phyloP scores from a whole-genome alignment of 2,888 invertebrate genomes.

The Carabus problematicus region DNA sequence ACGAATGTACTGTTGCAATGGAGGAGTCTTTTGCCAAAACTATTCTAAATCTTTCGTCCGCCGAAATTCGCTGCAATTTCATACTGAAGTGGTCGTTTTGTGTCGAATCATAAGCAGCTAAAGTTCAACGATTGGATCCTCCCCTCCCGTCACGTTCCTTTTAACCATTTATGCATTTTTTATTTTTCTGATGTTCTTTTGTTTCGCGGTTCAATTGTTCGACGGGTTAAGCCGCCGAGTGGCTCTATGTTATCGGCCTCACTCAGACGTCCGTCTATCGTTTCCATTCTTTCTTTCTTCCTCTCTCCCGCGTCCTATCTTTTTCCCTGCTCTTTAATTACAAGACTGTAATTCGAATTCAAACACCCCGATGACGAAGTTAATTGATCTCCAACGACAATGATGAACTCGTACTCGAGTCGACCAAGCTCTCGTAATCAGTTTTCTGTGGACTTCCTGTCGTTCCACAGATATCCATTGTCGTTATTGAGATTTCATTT shows the following conservation, averaged over 20 bases:
- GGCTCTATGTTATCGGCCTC: constrained; percentile 26
- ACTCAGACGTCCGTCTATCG: constrained; percentile 14
- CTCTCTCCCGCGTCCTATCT: constrained; percentile 4
- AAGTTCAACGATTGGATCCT: constrained; percentile 16
- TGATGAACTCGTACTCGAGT: no score
- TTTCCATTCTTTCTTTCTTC: constrained; percentile 14
- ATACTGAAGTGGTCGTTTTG: constrained; percentile 9
- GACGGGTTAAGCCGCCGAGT: constrained; percentile 26
- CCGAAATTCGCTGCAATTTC: no score
- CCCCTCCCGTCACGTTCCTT: neutral
- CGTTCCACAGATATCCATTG: no score
- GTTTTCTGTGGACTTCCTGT: no score
- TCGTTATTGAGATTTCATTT: no score
- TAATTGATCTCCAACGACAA: constrained; percentile 35
- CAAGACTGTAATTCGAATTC: constrained; percentile 35
- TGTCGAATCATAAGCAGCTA: constrained; percentile 9
- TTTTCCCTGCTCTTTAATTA: constrained; percentile 35
- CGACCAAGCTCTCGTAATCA: no score
- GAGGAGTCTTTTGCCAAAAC: neutral
- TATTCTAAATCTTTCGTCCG: neutral
- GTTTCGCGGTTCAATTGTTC: constrained; percentile 29
- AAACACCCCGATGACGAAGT: constrained; percentile 37
- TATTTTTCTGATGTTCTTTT: constrained; percentile 22
- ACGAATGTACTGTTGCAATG: neutral
- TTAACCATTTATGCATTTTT: constrained; percentile 30